phyloP scores from a whole-genome alignment of 2,113 vertebrate species.

The Nannospalax galili region DNA sequence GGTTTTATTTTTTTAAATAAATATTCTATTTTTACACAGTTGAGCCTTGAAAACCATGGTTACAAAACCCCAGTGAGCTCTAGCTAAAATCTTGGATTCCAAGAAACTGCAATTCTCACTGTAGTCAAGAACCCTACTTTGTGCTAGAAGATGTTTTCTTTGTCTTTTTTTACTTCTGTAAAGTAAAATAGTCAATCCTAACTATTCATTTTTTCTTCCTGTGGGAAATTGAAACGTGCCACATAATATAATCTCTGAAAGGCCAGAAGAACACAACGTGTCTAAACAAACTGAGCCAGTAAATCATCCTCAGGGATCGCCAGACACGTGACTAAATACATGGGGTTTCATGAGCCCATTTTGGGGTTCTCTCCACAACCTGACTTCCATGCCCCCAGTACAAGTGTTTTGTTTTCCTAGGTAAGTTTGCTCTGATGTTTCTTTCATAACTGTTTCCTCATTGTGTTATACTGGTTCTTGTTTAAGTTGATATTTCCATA shows the following conservation, averaged over 20 bases:
- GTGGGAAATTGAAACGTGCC: neutral
- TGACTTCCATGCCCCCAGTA: fast-evolving
- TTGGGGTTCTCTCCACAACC: neutral
- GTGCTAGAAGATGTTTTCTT: neutral
- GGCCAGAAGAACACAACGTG: neutral
- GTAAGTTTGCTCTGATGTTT: neutral
- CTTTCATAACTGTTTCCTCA: neutral
- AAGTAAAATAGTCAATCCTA: neutral
- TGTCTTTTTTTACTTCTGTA: neutral
- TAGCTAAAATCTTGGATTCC: slow-evolving; percentile 23
- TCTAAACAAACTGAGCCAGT: neutral
- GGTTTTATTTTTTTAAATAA: slow-evolving; percentile 61
- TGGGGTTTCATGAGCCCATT: neutral
- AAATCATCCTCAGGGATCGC: neutral
- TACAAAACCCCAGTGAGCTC: slow-evolving; percentile 65
- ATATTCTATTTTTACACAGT: slow-evolving; percentile 66
- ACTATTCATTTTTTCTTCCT: no score
- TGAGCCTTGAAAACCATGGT: slow-evolving; percentile 69
- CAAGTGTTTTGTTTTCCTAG: neutral
- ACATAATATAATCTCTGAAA: neutral
- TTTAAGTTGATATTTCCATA: neutral
- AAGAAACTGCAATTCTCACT: neutral
- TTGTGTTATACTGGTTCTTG: neutral
- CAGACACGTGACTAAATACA: neutral
- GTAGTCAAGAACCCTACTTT: neutral